A percentile compares a stretch with the other conserved stretches of the same genome.
Evolutionary conservation across 1,140 invertebrate species (phyloP).

Genomic region (Bombus affinis): DNA sequence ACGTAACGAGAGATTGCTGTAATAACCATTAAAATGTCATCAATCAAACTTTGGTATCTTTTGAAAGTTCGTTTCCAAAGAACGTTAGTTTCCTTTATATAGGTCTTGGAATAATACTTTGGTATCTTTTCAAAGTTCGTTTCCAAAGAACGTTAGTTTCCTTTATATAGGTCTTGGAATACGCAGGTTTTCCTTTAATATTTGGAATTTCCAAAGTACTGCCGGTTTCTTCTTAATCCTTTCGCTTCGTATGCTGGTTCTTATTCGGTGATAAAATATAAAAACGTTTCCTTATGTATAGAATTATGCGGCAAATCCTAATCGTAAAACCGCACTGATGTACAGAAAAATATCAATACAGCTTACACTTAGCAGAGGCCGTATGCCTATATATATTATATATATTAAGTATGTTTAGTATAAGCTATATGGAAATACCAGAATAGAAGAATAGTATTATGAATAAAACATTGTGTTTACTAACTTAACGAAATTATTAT

Average conservation of each 20-base stretch:
- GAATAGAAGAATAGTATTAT: too few relatives aligned
- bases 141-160: not conserved
- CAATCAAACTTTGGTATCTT: not conserved
- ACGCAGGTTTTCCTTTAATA: not conserved
- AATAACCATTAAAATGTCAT: not conserved
- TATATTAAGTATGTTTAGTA: too few relatives aligned
- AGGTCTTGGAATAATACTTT: not conserved
- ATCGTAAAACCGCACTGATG: not conserved
- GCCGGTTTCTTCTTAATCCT: not conserved
- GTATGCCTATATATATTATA: too few relatives aligned
- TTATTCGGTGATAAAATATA: not conserved
- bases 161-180: too few relatives aligned
- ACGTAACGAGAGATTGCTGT: too few relatives aligned
- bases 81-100: not conserved
- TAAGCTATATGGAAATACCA: too few relatives aligned
- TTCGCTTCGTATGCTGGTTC: too few relatives aligned
- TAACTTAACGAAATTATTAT: too few relatives aligned
- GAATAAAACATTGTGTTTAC: too few relatives aligned
- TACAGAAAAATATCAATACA: too few relatives aligned
- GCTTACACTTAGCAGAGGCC: too few relatives aligned
- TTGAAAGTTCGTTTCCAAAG: not conserved
- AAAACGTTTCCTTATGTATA: not conserved
- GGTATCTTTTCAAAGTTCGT: not conserved
- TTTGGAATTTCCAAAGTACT: not conserved
- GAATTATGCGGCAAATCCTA: not conserved